Conservation (phyloP, 2,113 vertebrate genomes). For the Heliornis fulica region DNA sequence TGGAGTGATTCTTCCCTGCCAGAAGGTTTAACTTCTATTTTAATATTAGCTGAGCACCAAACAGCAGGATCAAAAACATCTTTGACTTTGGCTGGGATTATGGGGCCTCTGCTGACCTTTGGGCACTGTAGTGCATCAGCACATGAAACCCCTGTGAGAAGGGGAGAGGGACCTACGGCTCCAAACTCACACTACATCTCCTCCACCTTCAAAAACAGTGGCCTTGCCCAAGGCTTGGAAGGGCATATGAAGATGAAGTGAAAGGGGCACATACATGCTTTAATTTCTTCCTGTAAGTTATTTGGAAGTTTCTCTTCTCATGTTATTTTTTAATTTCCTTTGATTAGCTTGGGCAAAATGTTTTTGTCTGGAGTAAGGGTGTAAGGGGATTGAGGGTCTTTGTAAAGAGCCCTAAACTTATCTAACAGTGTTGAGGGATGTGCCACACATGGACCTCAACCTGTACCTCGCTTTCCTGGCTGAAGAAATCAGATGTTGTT, state of each 20-base stretch:
- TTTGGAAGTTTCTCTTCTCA: not conserved
- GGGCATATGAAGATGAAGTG: not conserved
- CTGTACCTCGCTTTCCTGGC: not conserved
- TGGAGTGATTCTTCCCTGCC: not conserved
- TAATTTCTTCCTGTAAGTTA: not conserved
- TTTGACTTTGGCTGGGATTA: not conserved
- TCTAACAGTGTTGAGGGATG: not conserved
- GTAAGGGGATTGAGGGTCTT: not conserved
- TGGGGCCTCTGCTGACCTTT: not conserved
- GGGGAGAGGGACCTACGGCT: not conserved
- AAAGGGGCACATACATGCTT: accelerated
- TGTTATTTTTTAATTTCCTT: not conserved
- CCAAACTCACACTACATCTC: not conserved
- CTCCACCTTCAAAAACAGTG: not conserved
- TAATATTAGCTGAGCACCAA: not conserved
- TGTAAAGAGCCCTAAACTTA: not conserved
- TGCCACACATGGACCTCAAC: not conserved
- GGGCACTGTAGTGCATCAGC: not conserved
- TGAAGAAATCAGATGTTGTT: not conserved
- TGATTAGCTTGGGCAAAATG: not conserved
- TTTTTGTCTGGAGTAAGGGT: not conserved
- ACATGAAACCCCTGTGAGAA: not conserved
- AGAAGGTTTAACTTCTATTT: not conserved
- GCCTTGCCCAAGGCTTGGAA: not conserved
- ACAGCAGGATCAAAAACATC: not conserved